phyloP scores from a whole-genome alignment of 2,113 vertebrate genomes.

The Porphyrio hochstetteri region DNA sequence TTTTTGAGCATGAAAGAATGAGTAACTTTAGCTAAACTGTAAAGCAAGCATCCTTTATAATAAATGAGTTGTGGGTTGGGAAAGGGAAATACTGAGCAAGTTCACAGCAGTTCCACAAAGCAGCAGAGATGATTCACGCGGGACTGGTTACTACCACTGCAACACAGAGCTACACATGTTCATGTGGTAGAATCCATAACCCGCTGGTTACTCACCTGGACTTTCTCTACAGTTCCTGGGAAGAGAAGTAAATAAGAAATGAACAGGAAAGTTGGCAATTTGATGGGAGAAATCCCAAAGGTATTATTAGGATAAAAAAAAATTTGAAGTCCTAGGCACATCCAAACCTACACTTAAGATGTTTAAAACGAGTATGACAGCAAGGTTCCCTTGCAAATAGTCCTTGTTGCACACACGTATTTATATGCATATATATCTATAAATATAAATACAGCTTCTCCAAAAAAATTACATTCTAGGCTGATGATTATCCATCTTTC shows the following conservation, averaged over 20 bases:
- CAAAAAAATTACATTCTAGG: neutral
- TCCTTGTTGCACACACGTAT: neutral
- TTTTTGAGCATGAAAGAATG: neutral
- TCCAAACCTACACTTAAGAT: neutral
- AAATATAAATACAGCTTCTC: neutral
- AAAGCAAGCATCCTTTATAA: neutral
- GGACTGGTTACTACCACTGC: neutral
- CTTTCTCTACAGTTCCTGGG: neutral
- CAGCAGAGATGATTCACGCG: neutral
- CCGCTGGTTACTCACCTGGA: neutral
- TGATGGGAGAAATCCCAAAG: neutral
- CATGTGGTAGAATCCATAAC: neutral
- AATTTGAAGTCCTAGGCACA: neutral
- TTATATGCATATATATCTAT: neutral
- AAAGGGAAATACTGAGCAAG: neutral
- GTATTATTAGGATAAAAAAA: neutral
- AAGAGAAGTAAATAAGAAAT: neutral
- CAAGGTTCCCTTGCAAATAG: neutral
- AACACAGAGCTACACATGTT: neutral
- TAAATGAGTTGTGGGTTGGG: neutral
- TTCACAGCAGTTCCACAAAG: neutral
- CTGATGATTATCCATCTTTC: neutral
- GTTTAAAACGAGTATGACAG: neutral
- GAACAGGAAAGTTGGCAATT: neutral
- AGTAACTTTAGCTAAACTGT: neutral